Evolutionary conservation across 2,113 vertebrate genomes (phyloP), one percentile per base, ranked within the genome.

Genomic region (Labeo rohita): DNA sequence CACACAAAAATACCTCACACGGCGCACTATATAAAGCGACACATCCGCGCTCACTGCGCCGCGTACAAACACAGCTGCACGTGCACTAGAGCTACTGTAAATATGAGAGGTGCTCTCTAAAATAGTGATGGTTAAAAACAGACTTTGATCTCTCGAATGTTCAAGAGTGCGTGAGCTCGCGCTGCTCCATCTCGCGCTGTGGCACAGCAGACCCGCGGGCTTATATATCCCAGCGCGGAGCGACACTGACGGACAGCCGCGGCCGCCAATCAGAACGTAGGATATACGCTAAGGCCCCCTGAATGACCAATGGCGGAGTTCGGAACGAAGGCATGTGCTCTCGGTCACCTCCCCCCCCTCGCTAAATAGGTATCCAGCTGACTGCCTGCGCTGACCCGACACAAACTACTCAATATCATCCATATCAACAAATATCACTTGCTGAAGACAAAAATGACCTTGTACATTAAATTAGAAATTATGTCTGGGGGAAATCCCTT

Each of bases 201-300:
- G 77, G 83, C 87, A 74, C 54, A 83, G 81, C 77, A n/a, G n/a
- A 75, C 65, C 85, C 77, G 54, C 89, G 47, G 79, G 66, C 50
- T 90, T 92, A 90, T 90, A 91, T 89, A 45, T 4, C 12, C 50
- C 86, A 72, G 43, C 72, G 4, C 15, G 56, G 36, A 73, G 28
- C 81, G 47, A 79, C 34, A 21, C 75, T 79, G 16, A 91, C 34
- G 3, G 88, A 83, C 91, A 88, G 70, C 43, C 23, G 2, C 5
- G 1, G 6, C 16, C 1, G 76, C 91, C 90, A 91, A 91, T 90
- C 0, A 81, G 1, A 21, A n/a, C 0, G 50, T 16, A 5, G 13
- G 34, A 61, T 73, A 8, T 50, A 7, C 28, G 34, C 21, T 70
- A 39, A 52, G 84, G 52, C 74, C 79, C 80, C 3, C 12, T 3